Evolutionary conservation across 35 echinoderm and acorn worm genomes (phyloP).

Genomic region (Ophiothrix spiculata): DNA sequence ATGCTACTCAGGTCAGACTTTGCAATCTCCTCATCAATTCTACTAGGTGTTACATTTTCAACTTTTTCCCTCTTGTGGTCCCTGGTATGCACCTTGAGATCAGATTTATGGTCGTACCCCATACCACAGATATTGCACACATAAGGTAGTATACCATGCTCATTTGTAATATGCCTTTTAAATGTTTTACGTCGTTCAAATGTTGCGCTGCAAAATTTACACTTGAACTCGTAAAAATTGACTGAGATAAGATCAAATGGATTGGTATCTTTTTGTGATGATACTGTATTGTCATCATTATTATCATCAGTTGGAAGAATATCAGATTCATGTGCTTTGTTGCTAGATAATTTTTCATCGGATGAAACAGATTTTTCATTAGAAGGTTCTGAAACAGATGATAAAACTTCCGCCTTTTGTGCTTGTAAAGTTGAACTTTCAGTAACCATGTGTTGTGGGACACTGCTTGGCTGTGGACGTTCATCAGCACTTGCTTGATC

Average conservation of each 20-base stretch:
- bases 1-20: no score
- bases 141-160: neutral
- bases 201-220: neutral
- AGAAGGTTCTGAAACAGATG: no score
- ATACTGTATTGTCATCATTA: neutral
- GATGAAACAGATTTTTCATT: no score
- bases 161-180: neutral
- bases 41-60: no score
- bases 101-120: neutral
- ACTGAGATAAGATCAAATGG: neutral
- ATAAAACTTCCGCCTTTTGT: no score
- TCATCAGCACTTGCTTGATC: no score
- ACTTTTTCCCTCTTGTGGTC: neutral
- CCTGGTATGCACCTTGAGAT: neutral
- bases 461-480: no score
- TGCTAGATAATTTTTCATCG: no score
- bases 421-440: no score
- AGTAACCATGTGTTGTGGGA: no score
- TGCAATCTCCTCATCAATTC: no score
- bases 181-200: slow-evolving; percentile 1
- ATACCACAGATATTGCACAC: neutral
- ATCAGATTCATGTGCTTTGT: neutral
- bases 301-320: neutral
- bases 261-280: neutral
- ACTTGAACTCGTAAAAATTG: neutral